Base-by-base conservation (phyloP, 2,888 invertebrate genomes). In the Clanis bilineata region DNA sequence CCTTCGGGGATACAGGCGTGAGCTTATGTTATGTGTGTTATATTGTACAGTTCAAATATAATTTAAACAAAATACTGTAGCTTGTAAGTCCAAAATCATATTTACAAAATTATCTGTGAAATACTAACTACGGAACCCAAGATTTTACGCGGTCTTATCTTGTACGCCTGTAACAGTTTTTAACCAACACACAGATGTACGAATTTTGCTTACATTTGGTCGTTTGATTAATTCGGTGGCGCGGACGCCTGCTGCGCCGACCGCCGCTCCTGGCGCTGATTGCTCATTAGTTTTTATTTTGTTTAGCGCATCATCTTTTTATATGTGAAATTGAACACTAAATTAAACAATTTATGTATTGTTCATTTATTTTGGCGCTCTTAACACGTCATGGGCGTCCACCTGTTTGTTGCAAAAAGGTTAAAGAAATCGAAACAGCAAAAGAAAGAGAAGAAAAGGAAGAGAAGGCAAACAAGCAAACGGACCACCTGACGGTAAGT, bases 221-320 rank as follows among this genome's bases (percentile, higher is more conserved):
- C 73, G 68, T 84, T 86, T 88, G 86, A 89, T 90, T 90, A 90
- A 89, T 89, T 86, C 83, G 83, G 86, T 86, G 85, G 88, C 83
- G 76, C 76, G 78, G 72, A 73, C 73, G 73, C 86, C 88, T 80
- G 87, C 88, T 80, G 89, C 69, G 87, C 64, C 71, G 83, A 82
- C 82, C 68, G 87, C 64, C 71, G 83, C 82, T 82, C 80, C 85
- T 81, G 83, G 81, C 74, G 80, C 82, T 86, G 85, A 88, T 88
- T 86, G 87, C 85, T 74, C 77, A 68, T 68, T 73, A 72, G 76
- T 79, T 78, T 76, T 74, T 72, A 59, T 32, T 55, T 55, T 22
- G 21, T 39, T 56, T 56, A 18, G 36, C 25, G 25, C 25, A 45
- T 6, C 10, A 10, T 32, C 51, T 51, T 51, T 51, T 51, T 15